Conservation (phyloP, 2,888 invertebrate genomes). For the Leptarthrus brevirostris region DNA sequence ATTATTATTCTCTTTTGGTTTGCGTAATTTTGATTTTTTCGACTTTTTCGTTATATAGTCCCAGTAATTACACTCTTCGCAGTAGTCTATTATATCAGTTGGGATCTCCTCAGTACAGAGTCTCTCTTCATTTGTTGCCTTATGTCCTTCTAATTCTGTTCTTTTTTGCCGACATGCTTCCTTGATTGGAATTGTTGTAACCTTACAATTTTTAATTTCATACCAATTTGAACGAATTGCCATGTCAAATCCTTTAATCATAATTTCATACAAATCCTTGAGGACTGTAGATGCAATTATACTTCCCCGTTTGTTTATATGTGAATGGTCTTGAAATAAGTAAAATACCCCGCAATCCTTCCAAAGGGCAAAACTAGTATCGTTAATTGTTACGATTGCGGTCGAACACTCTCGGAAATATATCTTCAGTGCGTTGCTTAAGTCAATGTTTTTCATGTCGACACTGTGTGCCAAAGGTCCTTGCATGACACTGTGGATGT, state of each 20-base stretch:
- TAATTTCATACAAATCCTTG: not conserved
- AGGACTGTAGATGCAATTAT: not conserved
- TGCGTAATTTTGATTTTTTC: not conserved
- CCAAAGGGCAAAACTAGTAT: conserved; percentile 54
- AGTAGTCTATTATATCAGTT: not conserved
- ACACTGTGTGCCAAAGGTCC: conserved; percentile 51
- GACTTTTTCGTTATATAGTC: conserved; percentile 23
- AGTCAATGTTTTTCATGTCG: conserved; percentile 50
- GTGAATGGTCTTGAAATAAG: conserved; percentile 51
- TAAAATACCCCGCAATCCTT: conserved; percentile 53
- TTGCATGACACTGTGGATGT: conserved; percentile 51
- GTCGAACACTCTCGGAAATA: conserved; percentile 49
- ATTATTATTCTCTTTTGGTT: not conserved
- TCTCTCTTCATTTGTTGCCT: not conserved
- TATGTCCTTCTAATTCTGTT: not conserved
- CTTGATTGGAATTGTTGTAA: conserved; percentile 51
- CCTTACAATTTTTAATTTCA: conserved; percentile 49
- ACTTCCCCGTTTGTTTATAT: not conserved
- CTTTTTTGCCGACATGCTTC: conserved; percentile 22
- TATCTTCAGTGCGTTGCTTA: conserved; percentile 30
- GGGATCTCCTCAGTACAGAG: not conserved
- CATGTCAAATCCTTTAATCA: not conserved
- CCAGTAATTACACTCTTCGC: conserved; percentile 31
- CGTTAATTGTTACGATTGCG: conserved; percentile 49
- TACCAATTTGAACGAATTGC: conserved; percentile 44